Conservation (phyloP, 1,140 invertebrate genomes). For the Planococcus citri region DNA sequence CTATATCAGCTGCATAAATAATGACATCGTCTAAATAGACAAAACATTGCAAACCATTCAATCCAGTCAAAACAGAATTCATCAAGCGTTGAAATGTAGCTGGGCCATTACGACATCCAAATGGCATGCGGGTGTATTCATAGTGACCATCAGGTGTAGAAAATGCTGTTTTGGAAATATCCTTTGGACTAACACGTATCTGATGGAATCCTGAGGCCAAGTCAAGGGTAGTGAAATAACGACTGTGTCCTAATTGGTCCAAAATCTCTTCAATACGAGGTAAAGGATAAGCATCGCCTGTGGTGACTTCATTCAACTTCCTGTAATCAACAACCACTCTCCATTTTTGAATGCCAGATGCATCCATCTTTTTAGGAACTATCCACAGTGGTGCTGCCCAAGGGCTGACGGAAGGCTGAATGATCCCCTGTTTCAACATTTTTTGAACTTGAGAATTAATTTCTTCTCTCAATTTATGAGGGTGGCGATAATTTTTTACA, state of each 20-base stretch:
- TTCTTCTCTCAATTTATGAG: constrained; percentile 31
- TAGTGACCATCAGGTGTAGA: constrained; percentile 24
- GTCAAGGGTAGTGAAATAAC: constrained; percentile 39
- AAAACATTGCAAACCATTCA: constrained; percentile 15
- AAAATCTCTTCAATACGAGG: constrained; percentile 39
- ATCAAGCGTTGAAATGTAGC: constrained; percentile 25
- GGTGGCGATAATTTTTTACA: constrained; percentile 32
- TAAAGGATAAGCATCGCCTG: constrained; percentile 40
- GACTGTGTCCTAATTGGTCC: constrained; percentile 35
- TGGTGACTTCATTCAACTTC: constrained; percentile 34
- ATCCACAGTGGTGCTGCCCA: constrained; percentile 25
- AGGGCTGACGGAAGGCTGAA: constrained; percentile 21
- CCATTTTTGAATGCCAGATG: constrained; percentile 25
- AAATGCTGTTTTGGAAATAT: constrained; percentile 31
- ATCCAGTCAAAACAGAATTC: constrained; percentile 28
- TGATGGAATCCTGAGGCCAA: constrained; percentile 36
- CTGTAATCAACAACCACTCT: constrained; percentile 31
- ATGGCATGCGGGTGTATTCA: constrained; percentile 26
- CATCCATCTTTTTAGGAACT: constrained; percentile 28
- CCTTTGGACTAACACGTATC: constrained; percentile 28
- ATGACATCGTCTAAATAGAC: constrained; percentile 31
- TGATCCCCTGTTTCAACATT: constrained; percentile 25
- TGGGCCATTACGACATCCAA: constrained; percentile 28
- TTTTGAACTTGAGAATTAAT: constrained; percentile 31
- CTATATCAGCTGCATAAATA: constrained; percentile 25